Evolutionary conservation across 2,888 invertebrate species (phyloP).

Genomic region (Cerastoderma edule): DNA sequence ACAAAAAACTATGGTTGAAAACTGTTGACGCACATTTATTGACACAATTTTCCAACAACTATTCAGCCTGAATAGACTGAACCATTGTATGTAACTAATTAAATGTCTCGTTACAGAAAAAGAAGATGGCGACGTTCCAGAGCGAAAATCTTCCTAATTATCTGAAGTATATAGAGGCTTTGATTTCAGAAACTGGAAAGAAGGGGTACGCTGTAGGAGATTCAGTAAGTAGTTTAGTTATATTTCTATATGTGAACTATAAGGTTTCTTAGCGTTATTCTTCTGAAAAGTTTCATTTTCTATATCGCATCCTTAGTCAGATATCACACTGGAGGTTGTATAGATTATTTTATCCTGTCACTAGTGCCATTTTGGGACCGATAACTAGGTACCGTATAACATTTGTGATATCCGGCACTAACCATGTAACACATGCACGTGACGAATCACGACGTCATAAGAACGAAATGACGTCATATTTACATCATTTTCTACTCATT

Average conservation of each 20-base stretch:
- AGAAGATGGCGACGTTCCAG: slow-evolving; percentile 29
- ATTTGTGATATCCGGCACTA: no score
- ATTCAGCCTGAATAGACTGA: no score
- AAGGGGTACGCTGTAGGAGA: slow-evolving; percentile 50
- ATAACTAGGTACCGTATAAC: not conserved
- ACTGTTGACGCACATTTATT: no score
- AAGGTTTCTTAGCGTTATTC: not conserved
- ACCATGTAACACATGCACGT: no score
- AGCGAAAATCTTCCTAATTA: slow-evolving; percentile 38
- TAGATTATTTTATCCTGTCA: not conserved
- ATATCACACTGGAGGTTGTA: no score
- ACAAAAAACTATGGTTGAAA: no score
- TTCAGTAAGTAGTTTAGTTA: slow-evolving; percentile 33
- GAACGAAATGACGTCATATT: no score
- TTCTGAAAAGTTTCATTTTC: not conserved
- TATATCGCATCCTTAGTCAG: not conserved
- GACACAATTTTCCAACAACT: no score
- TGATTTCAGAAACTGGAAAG: slow-evolving; percentile 28
- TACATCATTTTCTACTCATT: no score
- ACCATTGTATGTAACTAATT: no score
- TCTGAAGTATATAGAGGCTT: slow-evolving; percentile 31
- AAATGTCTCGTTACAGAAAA: slow-evolving; percentile 40
- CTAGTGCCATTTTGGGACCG: not conserved
- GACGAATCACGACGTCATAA: no score
- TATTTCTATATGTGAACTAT: not conserved